Base-by-base conservation (phyloP, 2,797 vertebrate genomes). In the Amblyopsis hoosieri region DNA sequence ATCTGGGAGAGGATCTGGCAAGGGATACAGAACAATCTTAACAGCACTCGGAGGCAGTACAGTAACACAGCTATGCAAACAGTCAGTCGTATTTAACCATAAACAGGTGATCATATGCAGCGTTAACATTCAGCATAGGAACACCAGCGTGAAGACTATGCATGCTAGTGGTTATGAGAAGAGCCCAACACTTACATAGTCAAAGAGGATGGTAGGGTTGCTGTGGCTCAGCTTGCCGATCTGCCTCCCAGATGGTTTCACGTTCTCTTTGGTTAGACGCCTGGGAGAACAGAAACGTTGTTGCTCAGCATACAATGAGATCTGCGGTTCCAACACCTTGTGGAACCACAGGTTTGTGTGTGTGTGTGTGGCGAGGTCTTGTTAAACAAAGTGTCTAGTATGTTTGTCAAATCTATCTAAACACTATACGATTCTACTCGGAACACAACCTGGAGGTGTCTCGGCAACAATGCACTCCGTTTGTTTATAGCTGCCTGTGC, bases 161-260 rank as follows among this genome's bases (percentile, higher is more conserved):
- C 4, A 37, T 37, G 33, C 4, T 37, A 37, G 33, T 37, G 7
- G 33, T 7, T 37, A 37, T 37, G 33, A 7, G 33, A 60, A 19
- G 29, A 54, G 29, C 60, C 63, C 66, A 54, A 63, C 68, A 94
- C 95, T 72, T 94, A 98, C 96, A 87, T 98, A 98, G 89, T 98
- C 96, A 93, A 98, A 98, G 74, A 98, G 92, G 91, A 98, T 98
- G 19, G 96, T 97, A 85, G 96, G 96, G 89, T 98, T 98, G 93
- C 96, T 97, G 90, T 98, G 96, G 92, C 96, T 98, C 83, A 98
- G 89, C 60, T 98, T 98, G 79, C 96, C 96, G 86, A 98, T 97
- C 83, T 98, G 96, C 87, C 96, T 94, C 91, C 96, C 96, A 83
- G 96, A 98, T 72, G 97, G 95, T 88, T 97, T 98, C 84, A 98